These are phyloP conservation scores for Ctena decussata DNA, from an alignment of 2,888 invertebrate genomes.

Conservation along the genomic window DNA sequence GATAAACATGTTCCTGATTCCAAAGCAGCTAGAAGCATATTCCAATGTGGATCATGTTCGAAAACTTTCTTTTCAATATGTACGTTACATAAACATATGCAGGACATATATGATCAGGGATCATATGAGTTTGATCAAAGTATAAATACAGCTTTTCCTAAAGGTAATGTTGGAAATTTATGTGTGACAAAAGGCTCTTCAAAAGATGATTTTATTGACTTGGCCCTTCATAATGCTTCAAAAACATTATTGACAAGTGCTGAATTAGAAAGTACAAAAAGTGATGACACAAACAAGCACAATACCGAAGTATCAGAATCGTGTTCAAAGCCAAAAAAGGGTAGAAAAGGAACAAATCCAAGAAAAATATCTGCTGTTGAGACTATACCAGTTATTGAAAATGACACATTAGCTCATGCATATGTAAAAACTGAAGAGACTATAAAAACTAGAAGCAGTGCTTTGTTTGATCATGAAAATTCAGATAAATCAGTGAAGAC, in stretches of 20 bases:
- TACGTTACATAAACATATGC: conserved; percentile 1
- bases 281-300: not conserved
- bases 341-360: not conserved
- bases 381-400: too few species aligned
- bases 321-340: not conserved
- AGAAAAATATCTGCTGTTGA: too few species aligned
- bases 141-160: not conserved
- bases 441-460: too few species aligned
- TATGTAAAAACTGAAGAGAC: too few species aligned
- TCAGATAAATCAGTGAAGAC: not conserved
- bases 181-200: not conserved
- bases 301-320: not conserved
- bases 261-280: not conserved
- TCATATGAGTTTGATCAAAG: conserved; percentile 3
- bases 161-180: not conserved
- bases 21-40: not conserved
- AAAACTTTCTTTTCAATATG: conserved; percentile 7
- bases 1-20: not conserved
- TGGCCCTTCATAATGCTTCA: not conserved
- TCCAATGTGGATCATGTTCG: not conserved
- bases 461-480: not conserved
- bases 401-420: too few species aligned
- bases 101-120: not conserved
- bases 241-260: not conserved
- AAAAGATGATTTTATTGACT: not conserved